A percentile compares a stretch with the other conserved stretches of the same genome.
These are phyloP conservation scores for Pogonomyrmex barbatus DNA, from an alignment of 1,140 invertebrate species.

Conservation along the genomic window DNA sequence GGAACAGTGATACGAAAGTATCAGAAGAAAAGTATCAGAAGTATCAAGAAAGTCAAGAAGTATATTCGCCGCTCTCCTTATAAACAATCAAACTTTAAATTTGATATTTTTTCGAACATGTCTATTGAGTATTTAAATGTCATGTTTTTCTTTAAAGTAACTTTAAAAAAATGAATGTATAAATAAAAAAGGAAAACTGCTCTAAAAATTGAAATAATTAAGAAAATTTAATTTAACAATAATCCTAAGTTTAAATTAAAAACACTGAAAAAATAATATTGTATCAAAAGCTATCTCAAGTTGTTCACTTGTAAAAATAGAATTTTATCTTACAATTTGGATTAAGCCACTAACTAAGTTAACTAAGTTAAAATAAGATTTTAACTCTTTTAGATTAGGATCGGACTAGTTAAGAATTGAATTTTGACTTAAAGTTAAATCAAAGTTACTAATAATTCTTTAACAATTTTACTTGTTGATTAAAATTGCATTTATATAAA, in stretches of 20 bases:
- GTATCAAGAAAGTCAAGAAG: background rate
- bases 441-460: constrained; percentile 6
- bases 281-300: background rate
- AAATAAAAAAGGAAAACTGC: background rate
- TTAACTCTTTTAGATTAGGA: constrained; percentile 16
- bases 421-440: background rate
- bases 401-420: background rate
- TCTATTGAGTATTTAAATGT: background rate
- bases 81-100: constrained; percentile 26
- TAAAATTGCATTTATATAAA: background rate
- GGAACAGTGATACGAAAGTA: constrained; percentile 1
- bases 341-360: background rate
- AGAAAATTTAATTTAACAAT: background rate
- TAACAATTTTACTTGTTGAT: background rate
- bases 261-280: background rate
- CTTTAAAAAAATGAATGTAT: background rate
- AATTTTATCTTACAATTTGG: constrained; percentile 6
- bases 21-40: background rate
- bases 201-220: constrained; percentile 1
- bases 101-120: constrained; percentile 40
- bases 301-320: background rate
- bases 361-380: background rate
- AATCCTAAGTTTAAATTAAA: background rate
- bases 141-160: background rate
- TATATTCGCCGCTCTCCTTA: background rate